A percentile compares a stretch with the other conserved stretches of the same genome.
Evolutionary conservation across 2,888 invertebrate species (phyloP).

Genomic region (Choristoneura rosaceana): DNA sequence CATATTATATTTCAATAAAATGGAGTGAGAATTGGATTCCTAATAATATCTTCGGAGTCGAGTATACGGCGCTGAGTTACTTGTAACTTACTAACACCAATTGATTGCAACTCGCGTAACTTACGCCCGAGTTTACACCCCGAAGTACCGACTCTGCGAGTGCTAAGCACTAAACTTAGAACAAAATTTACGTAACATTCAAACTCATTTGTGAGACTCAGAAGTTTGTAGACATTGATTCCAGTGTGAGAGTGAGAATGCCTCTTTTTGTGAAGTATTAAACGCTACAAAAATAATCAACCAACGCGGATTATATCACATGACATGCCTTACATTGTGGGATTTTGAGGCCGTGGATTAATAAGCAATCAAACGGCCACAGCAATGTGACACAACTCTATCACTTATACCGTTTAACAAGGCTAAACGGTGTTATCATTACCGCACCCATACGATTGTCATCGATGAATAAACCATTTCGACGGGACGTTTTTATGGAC

Average conservation of each 20-base stretch:
- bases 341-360: background rate
- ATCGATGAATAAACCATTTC: no score
- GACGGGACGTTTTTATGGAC: no score
- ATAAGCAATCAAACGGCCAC: background rate
- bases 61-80: background rate
- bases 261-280: slow-evolving; percentile 12
- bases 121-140: background rate
- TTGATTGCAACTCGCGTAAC: slow-evolving; percentile 15
- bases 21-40: no score
- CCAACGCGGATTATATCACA: background rate
- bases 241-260: slow-evolving; percentile 17
- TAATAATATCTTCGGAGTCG: no score
- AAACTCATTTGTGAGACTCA: slow-evolving; percentile 31
- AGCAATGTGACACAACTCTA: background rate
- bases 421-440: background rate
- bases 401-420: background rate
- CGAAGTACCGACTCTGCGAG: slow-evolving; percentile 5
- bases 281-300: background rate
- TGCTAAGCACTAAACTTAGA: slow-evolving; percentile 27
- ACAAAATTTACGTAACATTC: slow-evolving; percentile 35
- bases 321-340: background rate
- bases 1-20: no score
- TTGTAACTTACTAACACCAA: slow-evolving; percentile 8
- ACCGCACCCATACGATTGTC: no score
- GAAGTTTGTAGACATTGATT: slow-evolving; percentile 32